Percentiles rank a stretch among this genome's conserved stretches.
These are phyloP conservation scores for Rhombomys opimus DNA, from an alignment of 2,113 vertebrate genomes.

Conservation along the genomic window DNA sequence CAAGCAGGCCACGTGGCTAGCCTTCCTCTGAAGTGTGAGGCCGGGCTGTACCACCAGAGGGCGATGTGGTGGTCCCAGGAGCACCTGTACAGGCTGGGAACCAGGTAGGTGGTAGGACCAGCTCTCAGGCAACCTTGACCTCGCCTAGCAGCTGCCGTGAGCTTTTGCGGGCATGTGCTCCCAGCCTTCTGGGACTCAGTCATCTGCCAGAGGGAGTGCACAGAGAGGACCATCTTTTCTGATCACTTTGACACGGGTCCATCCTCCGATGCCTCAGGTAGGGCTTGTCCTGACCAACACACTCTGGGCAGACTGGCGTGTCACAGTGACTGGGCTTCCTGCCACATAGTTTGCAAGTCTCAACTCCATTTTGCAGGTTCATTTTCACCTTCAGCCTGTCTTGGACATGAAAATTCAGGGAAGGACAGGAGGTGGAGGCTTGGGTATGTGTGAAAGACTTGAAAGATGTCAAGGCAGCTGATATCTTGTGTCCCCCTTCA, in stretches of 20 bases:
- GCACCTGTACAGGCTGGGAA: no score
- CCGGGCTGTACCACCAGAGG: not conserved
- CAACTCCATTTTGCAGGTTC: not conserved
- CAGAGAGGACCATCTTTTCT: not conserved
- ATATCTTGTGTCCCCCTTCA: not conserved
- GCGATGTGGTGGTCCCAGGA: not conserved
- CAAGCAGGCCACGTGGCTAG: not conserved
- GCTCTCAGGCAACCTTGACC: not conserved
- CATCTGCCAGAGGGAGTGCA: not conserved
- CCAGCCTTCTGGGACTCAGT: not conserved
- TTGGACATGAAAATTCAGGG: not conserved
- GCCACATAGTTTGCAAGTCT: not conserved
- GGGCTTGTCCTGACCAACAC: not conserved
- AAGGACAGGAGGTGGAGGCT: not conserved
- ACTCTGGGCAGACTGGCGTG: not conserved
- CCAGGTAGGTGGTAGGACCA: not conserved
- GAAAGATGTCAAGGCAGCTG: no score
- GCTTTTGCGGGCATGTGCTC: not conserved
- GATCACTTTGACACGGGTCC: not conserved
- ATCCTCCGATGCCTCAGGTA: not conserved
- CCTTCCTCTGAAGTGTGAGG: not conserved
- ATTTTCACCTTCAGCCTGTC: not conserved
- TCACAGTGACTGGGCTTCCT: not conserved
- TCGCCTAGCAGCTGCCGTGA: not conserved
- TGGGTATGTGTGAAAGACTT: fast-evolving